phyloP scores from a whole-genome alignment of 2,888 invertebrate genomes.

The Parascotia fuliginaria region DNA sequence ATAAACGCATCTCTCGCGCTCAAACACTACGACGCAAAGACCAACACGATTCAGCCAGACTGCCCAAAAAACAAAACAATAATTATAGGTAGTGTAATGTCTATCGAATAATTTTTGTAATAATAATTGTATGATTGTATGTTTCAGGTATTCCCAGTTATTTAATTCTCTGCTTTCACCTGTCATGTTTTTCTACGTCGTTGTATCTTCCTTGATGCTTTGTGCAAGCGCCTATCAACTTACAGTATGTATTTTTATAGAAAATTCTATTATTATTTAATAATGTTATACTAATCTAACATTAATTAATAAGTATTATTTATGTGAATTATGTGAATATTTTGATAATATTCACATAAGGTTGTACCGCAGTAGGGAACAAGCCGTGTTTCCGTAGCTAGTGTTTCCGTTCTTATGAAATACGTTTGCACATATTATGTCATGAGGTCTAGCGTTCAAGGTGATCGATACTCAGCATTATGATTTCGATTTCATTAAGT shows the following conservation, averaged over 20 bases:
- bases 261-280: not conserved
- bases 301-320: no score
- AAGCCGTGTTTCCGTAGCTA: no score
- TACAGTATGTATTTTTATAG: constrained; percentile 55
- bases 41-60: constrained; percentile 10
- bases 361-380: no score
- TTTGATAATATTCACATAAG: no score
- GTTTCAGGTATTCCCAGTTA: constrained; percentile 63
- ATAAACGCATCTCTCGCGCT: constrained; percentile 21
- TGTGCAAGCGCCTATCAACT: constrained; percentile 75
- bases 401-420: no score
- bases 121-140: constrained; percentile 10
- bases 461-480: no score
- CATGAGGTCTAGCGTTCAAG: no score
- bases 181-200: constrained; percentile 75
- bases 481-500: no score
- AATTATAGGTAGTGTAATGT: constrained; percentile 23
- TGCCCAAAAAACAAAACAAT: constrained; percentile 38
- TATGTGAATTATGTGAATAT: no score
- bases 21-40: constrained; percentile 33
- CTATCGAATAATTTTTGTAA: constrained; percentile 16
- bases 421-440: no score
- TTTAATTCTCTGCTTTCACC: constrained; percentile 74
- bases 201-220: constrained; percentile 72
- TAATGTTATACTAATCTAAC: not conserved